phyloP scores from a whole-genome alignment of 2,797 vertebrate species.

The Jordanella pulchra region DNA sequence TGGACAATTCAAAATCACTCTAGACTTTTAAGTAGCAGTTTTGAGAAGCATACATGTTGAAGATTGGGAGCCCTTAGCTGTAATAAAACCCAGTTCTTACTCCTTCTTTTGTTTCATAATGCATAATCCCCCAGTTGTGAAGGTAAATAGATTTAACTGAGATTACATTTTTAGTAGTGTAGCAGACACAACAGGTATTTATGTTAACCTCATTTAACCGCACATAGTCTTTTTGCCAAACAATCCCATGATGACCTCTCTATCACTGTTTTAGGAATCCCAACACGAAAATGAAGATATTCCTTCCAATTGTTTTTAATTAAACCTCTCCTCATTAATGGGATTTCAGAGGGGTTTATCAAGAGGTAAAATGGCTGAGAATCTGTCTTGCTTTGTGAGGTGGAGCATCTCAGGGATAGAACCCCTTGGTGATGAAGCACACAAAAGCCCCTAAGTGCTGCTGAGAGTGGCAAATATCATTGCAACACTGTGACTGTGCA shows the following conservation, averaged over 20 bases:
- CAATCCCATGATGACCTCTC: constrained; percentile 5
- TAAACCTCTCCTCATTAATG: constrained; percentile 51
- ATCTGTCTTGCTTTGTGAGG: constrained; percentile 69
- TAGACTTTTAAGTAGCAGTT: constrained; percentile 46
- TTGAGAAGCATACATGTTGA: constrained; percentile 43
- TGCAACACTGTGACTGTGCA: constrained; percentile 55
- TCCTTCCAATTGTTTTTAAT: constrained; percentile 77
- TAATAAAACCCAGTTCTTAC: constrained; percentile 43
- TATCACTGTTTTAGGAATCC: constrained; percentile 29
- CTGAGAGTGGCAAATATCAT: constrained; percentile 77
- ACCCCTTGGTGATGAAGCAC: constrained; percentile 67
- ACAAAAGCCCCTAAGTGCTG: constrained; percentile 69
- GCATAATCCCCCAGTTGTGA: constrained; percentile 8
- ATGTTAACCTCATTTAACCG: constrained; percentile 10
- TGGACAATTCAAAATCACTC: constrained; percentile 37
- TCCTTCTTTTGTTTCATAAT: constrained; percentile 24
- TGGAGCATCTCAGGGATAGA: constrained; percentile 67
- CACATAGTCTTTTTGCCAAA: constrained; percentile 11
- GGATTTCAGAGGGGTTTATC: constrained; percentile 74
- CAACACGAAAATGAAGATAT: constrained; percentile 60
- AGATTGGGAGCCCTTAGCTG: constrained; percentile 53
- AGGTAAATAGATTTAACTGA: constrained; percentile 27
- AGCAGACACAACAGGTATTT: constrained; percentile 10
- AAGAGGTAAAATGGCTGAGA: constrained; percentile 64
- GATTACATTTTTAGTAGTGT: constrained; percentile 4